Base-by-base conservation (phyloP, 2,113 vertebrate genomes). In the Alethe castanea region DNA sequence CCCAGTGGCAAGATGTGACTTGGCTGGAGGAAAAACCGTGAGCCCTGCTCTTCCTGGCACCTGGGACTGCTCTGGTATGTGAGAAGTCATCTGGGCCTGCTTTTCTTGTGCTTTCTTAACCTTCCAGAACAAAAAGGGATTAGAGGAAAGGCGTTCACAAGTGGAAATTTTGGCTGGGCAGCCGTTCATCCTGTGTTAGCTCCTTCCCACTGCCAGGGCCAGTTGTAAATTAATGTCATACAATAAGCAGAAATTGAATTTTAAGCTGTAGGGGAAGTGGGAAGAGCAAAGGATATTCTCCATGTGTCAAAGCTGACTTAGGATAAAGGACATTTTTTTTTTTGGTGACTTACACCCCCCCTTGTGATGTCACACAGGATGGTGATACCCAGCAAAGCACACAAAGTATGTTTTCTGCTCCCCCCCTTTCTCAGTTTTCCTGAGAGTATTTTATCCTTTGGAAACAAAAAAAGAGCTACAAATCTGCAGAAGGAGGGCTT, bases 121-220 rank as follows among this genome's bases (percentile, higher is more conserved):
- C 56, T 94, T 90, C 77, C 79, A 74, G 87, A 95, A 96, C 87
- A 91, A 86, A 74, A 91, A 74, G 40, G n/a, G 65, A 85, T 85
- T 44, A 86, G 82, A 96, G 92, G 94, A 96, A 97, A 97, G 96
- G 90, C 88, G 85, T 94, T 95, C 88, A 94, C 88, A 93, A 95
- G 76, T 74, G 94, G 95, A 95, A 96, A 86, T 62, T 90, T 90
- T 77, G 86, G 69, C 81, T 45, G 88, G 90, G 80, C 76, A 73
- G 42, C 52, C 56, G 28, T 53, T 94, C 71, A 83, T 93, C 90
- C 92, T 95, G 90, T 48, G 78, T 53, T 76, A 50, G 78, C 31
- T 48, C 83, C 50, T 71, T 86, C 36, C 42, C 35, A 6, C 45
- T 77, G 50, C 74, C 77, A 90, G 26, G 69, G 76, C 56, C 35